Base-by-base conservation (phyloP, 2,113 vertebrate genomes). In the Lepisosteus oculatus region DNA sequence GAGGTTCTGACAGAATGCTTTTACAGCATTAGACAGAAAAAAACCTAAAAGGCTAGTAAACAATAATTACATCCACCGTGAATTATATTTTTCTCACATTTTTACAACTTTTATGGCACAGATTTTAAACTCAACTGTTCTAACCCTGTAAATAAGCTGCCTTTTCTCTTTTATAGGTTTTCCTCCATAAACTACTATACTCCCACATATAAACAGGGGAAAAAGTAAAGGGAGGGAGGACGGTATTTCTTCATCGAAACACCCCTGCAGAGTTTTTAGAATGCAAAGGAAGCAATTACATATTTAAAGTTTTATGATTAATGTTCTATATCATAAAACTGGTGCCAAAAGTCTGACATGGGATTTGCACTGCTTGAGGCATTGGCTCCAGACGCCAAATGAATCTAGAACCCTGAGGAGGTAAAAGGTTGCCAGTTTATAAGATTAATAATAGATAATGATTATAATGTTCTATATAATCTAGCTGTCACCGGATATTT, bases 361-460 rank as follows among this genome's bases (percentile, higher is more conserved):
- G 74, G 68, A 61, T 62, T 66, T n/a, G 47, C 64, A 56, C 64
- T 43, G 69, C 55, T 62, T 64, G 75, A 71, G 70, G 68, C 64
- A 64, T 59, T 15, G 65, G 15, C 45, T 9, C 51, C 55, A 47
- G 55, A 61, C 69, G 61, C 65, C 65, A 29, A 69, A 75, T 13
- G 56, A 64, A 56, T 29, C 77, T 82, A 63, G 65, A 73, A 74
- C 73, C 78, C 76, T 72, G 65, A 65, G 66, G 63, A 55, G 44
- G 65, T 77, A 70, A 77, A 77, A 74, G 77, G 67, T 76, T 54
- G 61, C 77, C 75, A 84, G 75, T 72, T 75, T 74, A 67, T 8
- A 84, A 81, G 82, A 84, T 84, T 84, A 73, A 84, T 84, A 72
- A 74, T 70, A 72, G 67, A 74, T 82, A 84, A 84, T 78, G 74